Percentiles rank a stretch among this genome's conserved stretches.
phyloP scores from a whole-genome alignment of 2,797 vertebrate genomes.

The Cephalopachus bancanus region DNA sequence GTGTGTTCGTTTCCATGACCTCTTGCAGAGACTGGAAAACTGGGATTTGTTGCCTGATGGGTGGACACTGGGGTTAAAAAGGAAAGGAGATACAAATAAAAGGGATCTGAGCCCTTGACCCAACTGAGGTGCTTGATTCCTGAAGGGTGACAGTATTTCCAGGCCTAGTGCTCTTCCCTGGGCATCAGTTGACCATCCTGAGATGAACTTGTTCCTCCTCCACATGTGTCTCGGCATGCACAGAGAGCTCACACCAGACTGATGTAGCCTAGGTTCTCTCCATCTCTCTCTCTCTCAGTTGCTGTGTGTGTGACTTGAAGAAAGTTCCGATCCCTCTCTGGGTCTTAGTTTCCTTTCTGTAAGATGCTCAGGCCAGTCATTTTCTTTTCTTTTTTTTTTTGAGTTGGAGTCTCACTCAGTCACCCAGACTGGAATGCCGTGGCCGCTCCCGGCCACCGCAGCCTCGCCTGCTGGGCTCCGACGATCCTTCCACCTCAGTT shows the following conservation, averaged over 20 bases:
- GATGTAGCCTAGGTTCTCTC: background rate
- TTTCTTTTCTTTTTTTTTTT: background rate
- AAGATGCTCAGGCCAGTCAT: background rate
- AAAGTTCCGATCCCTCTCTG: background rate
- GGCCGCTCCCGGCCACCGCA: no score
- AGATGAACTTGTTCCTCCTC: background rate
- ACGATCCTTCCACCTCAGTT: no score
- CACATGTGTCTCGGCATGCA: background rate
- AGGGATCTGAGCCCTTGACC: background rate
- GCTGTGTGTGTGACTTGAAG: background rate
- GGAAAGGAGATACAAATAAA: background rate
- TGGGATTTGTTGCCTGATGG: background rate
- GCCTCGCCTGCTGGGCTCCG: no score
- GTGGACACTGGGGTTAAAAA: background rate
- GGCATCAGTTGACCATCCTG: background rate
- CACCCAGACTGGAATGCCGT: no score
- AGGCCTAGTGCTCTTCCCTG: background rate
- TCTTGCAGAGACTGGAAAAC: background rate
- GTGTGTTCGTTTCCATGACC: background rate
- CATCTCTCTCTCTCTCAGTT: background rate
- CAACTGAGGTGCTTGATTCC: background rate
- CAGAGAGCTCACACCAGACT: background rate
- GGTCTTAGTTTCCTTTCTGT: background rate
- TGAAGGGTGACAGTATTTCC: background rate
- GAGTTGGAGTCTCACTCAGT: no score